Evolutionary conservation across 2,113 vertebrate species (phyloP), one percentile per base, ranked within the genome.

Genomic region (Ictidomys tridecemlineatus): DNA sequence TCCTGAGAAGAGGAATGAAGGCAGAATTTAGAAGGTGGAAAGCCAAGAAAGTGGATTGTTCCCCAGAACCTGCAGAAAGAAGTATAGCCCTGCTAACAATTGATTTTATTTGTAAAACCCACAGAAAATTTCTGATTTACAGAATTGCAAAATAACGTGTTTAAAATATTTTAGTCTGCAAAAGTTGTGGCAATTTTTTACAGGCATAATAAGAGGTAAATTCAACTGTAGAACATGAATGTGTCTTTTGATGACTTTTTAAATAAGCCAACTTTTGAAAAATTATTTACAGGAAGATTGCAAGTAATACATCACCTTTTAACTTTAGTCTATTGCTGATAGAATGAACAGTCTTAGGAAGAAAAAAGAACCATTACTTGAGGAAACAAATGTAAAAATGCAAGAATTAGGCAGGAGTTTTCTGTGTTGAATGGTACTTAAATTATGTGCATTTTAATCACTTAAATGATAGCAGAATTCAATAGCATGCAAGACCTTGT

Each of bases 371-470:
- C 3, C 0, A 76, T 7, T 24, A 61, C 32, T 26, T 11, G 70
- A 34, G 76, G 30, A 95, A 85, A 92, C 45, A 82, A 67, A 92
- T 72, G 4, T 77, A 63, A 26, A 89, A 16, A 51, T 94, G 24
- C 28, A 63, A 85, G 39, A 94, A 53, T 82, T 77, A 82, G 34
- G 30, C 34, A 65, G 5, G 4, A 73, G 22, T 63, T 63, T 7
- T 83, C 48, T 65, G 22, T 51, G 93, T 89, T 69, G 32, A 92
- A 93, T 95, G 76, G 9, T 93, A 91, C 37, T 85, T 65, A 86
- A 82, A 13, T 73, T 34, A 65, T 42, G 8, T 56, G 7, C 22
- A 76, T 58, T 93, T 85, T 83, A 39, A 74, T 83, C 58, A 65
- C 69, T 74, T 37, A 96, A 96, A 80, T 84, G 16, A n/a, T 72